These are phyloP conservation scores for Polyodon spathula DNA, from an alignment of 2,113 vertebrate species.

Conservation along the genomic window DNA sequence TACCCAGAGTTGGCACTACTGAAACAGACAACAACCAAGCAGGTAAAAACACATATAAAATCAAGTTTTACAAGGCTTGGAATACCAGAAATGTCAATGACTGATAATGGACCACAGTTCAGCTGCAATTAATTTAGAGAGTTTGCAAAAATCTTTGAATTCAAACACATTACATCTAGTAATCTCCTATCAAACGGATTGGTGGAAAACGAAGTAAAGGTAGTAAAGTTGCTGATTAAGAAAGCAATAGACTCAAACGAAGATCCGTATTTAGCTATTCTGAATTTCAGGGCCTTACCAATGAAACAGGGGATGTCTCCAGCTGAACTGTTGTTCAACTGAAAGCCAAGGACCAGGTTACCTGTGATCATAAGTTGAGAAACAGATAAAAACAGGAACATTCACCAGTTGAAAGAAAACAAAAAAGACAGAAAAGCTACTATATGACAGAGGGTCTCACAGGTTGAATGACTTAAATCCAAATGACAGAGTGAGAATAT, in stretches of 20 bases:
- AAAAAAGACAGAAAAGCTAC: background rate
- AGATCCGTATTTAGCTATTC: background rate
- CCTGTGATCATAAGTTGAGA: background rate
- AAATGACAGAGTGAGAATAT: background rate
- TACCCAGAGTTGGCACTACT: background rate
- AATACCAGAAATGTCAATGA: background rate
- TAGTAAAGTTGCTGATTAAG: conserved; percentile 1
- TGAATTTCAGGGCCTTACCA: background rate
- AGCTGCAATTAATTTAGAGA: background rate
- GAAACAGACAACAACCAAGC: background rate
- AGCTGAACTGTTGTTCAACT: background rate
- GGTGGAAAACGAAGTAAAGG: conserved; percentile 5
- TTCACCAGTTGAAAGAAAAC: background rate
- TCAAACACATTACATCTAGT: conserved; percentile 3
- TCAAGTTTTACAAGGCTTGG: background rate
- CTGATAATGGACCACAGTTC: conserved; percentile 8
- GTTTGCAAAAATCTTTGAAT: conserved; percentile 2
- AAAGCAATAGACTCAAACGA: background rate
- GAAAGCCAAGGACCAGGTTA: background rate
- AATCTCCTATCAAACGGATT: conserved; percentile 6
- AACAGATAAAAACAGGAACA: background rate
- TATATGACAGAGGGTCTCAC: background rate
- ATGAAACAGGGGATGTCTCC: background rate
- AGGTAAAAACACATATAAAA: conserved; percentile 1
- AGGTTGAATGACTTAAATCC: background rate